Evolutionary conservation across 2,113 vertebrate species (phyloP).

Genomic region (Nothoprocta perdicaria): DNA sequence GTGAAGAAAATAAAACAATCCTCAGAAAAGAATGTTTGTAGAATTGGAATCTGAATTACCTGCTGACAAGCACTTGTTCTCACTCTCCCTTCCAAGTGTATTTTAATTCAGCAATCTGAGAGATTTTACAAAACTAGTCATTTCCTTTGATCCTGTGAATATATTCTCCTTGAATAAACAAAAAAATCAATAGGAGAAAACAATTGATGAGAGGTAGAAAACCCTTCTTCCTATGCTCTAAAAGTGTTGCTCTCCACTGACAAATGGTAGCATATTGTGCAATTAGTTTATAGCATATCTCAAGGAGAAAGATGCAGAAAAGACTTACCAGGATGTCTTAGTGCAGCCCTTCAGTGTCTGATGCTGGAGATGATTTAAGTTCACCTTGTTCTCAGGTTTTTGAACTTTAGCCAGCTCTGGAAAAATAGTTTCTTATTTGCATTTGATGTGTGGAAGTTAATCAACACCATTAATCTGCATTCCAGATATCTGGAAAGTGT

Average conservation of each 20-base stretch:
- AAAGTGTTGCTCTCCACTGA: not conserved
- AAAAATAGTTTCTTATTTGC: not conserved
- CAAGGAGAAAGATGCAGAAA: not conserved
- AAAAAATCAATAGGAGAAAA: slow-evolving; percentile 31
- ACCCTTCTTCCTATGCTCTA: not conserved
- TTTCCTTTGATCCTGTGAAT: slow-evolving; percentile 29
- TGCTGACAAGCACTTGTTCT: not conserved
- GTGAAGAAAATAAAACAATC: not conserved
- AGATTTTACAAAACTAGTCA: slow-evolving; percentile 24
- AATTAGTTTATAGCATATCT: not conserved
- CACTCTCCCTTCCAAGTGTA: not conserved
- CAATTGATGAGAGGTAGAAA: slow-evolving; percentile 6
- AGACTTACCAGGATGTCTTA: not conserved
- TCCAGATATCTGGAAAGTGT: not conserved
- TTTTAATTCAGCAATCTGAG: slow-evolving; percentile 37
- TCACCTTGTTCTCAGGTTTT: slow-evolving; percentile 28
- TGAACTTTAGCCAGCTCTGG: not conserved
- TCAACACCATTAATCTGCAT: not conserved
- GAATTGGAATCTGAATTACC: not conserved
- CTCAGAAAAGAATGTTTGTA: not conserved
- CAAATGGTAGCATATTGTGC: not conserved
- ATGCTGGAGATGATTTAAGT: not conserved
- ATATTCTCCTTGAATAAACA: slow-evolving; percentile 39
- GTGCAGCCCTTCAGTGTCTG: rapidly evolving
- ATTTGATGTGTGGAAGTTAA: not conserved